Evolutionary conservation across 2,797 vertebrate genomes (phyloP), one percentile per base, ranked within the genome.

Genomic region (Neosilurus hyrtlii): DNA sequence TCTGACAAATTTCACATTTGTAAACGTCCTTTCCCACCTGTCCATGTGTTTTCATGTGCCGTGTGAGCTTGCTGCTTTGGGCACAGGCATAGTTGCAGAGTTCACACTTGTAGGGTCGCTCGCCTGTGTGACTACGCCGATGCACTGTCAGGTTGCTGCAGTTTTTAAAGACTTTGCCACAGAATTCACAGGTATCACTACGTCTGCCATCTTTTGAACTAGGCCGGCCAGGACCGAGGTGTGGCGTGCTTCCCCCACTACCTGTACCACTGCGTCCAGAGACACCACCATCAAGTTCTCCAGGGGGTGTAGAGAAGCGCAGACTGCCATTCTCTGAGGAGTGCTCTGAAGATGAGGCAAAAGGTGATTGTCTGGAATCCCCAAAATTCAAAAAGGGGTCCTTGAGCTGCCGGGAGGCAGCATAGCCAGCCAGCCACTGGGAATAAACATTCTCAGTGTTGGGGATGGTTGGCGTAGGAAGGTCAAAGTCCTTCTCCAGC

Each of bases 1-100:
- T 99, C 96, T 99, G 94, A 96, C 98, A 99, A 95, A 99, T 99
- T 94, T 99, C 97, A 96, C 98, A 99, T 97, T 99, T 99, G 97
- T 97, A 99, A 96, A 99, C 98, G 96, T 99, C 98, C 95, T 99
- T 99, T 94, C 98, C 98, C 94, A 99, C 95, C 95, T 99, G 98
- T 94, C 98, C 98, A 85, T 99, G 98, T 93, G 98, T 99, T 97
- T 99, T 99, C 98, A 99, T 99, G 95, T 99, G 98, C 94, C 98
- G 97, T 89, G 98, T 99, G 92, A 99, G 97, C 95, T 99, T 99
- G 96, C 97, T 99, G 97, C 97, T 99, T 96, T 99, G 98, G 91
- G 98, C 98, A 93, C 98, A 99, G 90, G 98, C 98, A 92, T 99
- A 99, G 95, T 98, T 99, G 95, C 98, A 99, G 94, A 99, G 96